Conservation (phyloP, 2,113 vertebrate genomes). For the Oreochromis tanganicae region DNA sequence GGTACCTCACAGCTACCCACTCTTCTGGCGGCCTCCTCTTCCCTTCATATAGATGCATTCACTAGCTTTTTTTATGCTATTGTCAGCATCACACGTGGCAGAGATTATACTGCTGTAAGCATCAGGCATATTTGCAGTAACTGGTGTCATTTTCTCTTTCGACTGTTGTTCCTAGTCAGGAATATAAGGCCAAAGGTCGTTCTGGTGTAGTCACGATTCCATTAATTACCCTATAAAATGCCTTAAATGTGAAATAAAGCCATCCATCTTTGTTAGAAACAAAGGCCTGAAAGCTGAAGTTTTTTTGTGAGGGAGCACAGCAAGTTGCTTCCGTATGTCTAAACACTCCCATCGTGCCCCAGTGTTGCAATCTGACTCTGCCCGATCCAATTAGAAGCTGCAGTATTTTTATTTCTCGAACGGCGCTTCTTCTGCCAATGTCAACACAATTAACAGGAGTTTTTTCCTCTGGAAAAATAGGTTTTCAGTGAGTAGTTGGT, state of each 20-base stretch:
- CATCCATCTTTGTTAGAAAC: conserved; percentile 31
- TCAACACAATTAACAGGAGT: conserved; percentile 57
- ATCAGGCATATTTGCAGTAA: not conserved
- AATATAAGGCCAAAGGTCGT: conserved; percentile 20
- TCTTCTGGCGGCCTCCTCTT: not conserved
- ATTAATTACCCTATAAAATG: conserved; percentile 37
- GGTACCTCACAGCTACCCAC: conserved; percentile 3
- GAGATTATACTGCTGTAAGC: not conserved
- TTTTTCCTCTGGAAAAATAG: conserved; percentile 29
- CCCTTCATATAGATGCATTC: not conserved
- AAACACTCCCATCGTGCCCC: conserved; percentile 29
- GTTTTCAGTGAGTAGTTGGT: conserved; percentile 37
- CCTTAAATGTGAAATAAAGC: conserved; percentile 24
- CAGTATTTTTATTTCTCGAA: conserved; percentile 38
- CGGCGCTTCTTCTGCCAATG: conserved; percentile 40
- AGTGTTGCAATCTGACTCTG: conserved; percentile 30
- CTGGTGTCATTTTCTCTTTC: not conserved
- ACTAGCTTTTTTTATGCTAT: not conserved
- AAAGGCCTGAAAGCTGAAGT: not conserved
- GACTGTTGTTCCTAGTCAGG: not conserved
- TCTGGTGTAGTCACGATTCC: conserved; percentile 5
- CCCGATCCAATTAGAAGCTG: conserved; percentile 33
- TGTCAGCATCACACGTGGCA: conserved; percentile 27
- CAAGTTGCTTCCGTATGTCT: conserved; percentile 62
- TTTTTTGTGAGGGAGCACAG: conserved; percentile 25